These are phyloP conservation scores for Pimpla rufipes DNA, from an alignment of 2,888 invertebrate species.

Conservation along the genomic window DNA sequence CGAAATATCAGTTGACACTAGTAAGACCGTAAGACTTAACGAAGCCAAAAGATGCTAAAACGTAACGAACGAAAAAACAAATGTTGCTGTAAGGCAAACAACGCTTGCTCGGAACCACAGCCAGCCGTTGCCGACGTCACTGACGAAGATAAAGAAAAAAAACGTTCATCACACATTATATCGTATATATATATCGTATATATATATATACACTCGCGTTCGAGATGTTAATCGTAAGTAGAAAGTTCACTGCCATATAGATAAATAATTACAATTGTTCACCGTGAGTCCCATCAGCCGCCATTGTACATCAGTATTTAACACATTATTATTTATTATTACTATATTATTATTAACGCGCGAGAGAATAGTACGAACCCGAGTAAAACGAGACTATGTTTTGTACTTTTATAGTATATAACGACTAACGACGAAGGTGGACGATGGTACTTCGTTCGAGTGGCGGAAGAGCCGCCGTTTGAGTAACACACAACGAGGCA, in stretches of 20 bases:
- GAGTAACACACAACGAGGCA: constrained; percentile 12
- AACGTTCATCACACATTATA: constrained; percentile 63
- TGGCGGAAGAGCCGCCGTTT: constrained; percentile 12
- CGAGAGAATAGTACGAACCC: constrained; percentile 61
- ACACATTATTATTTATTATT: constrained; percentile 83
- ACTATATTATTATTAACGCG: constrained; percentile 55
- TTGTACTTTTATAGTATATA: constrained; percentile 80
- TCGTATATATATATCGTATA: constrained; percentile 17
- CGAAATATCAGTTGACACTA: constrained; percentile 69
- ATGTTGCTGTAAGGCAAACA: constrained; percentile 54
- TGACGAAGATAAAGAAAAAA: constrained; percentile 36
- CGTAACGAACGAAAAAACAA: constrained; percentile 61
- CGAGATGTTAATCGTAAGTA: constrained; percentile 68
- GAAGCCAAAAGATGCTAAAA: constrained; percentile 84
- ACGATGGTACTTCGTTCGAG: constrained; percentile 18
- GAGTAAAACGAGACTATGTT: constrained; percentile 76
- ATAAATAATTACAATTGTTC: constrained; percentile 75
- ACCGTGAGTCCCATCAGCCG: constrained; percentile 71
- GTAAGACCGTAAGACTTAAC: constrained; percentile 79
- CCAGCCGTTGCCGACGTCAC: constrained; percentile 52
- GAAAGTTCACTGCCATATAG: constrained; percentile 83
- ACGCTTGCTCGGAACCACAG: constrained; percentile 49
- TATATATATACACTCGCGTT: constrained; percentile 24
- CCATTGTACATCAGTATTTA: constrained; percentile 85
- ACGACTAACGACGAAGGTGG: constrained; percentile 41